Conservation (phyloP, 2,113 vertebrate genomes). For the Percina caprodes region DNA sequence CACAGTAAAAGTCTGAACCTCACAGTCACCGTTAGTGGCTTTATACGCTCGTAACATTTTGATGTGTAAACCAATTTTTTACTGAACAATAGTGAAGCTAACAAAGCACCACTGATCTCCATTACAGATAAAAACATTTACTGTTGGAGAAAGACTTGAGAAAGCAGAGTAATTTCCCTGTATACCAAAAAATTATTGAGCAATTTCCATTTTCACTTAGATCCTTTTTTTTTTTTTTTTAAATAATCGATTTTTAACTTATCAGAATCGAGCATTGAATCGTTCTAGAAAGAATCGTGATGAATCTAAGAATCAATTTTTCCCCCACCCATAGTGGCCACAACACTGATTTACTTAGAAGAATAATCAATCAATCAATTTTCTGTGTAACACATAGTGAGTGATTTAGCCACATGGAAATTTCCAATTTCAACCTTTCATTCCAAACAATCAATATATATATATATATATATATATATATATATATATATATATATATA, state of each 20-base stretch:
- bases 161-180: background rate
- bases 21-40: background rate
- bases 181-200: background rate
- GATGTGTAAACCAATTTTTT: background rate
- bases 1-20: background rate
- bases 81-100: background rate
- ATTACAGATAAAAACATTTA: background rate
- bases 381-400: slow-evolving; percentile 37
- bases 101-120: background rate
- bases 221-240: background rate
- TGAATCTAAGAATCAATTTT: too few relatives aligned
- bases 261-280: too few relatives aligned
- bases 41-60: background rate
- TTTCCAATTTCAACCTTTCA: slow-evolving; percentile 49
- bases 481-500: too few relatives aligned
- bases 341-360: slow-evolving; percentile 38
- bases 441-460: slow-evolving; percentile 38
- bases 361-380: slow-evolving; percentile 51
- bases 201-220: background rate
- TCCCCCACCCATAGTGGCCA: background rate
- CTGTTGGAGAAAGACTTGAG: background rate
- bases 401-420: slow-evolving; percentile 38
- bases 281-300: too few relatives aligned
- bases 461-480: too few relatives aligned
- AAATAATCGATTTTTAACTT: too few relatives aligned